Percentiles rank a stretch among this genome's conserved stretches.
phyloP scores from a whole-genome alignment of 2,888 invertebrate genomes.

The Caenorhabditis sp. region DNA sequence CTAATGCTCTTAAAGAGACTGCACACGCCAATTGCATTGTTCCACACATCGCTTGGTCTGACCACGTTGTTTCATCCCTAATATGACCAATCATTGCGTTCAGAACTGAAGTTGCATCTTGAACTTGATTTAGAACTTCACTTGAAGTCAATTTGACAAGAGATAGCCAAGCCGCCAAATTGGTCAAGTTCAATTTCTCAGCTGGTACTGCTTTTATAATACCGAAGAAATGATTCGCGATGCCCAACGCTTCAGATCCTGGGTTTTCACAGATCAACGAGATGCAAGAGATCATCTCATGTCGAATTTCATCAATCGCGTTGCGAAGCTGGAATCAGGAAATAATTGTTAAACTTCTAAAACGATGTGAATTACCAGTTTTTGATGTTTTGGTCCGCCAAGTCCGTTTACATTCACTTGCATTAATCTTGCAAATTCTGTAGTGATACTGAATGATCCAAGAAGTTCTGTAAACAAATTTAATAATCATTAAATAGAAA shows the following conservation, averaged over 20 bases:
- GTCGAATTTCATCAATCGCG: constrained; percentile 43
- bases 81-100: constrained; percentile 44
- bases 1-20: constrained; percentile 36
- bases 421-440: constrained; percentile 47
- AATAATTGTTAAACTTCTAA: too few relatives aligned
- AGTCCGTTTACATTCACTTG: constrained; percentile 54
- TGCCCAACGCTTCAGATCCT: constrained; percentile 16
- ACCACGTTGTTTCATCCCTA: constrained; percentile 48
- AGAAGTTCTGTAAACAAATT: constrained; percentile 37
- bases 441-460: constrained; percentile 38
- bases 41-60: constrained; percentile 50
- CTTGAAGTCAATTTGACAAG: constrained; percentile 42
- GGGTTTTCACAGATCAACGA: constrained; percentile 36
- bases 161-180: constrained; percentile 40
- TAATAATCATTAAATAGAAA: neutral
- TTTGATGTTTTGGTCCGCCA: constrained; percentile 55
- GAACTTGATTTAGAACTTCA: constrained; percentile 41
- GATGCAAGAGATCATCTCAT: constrained; percentile 21
- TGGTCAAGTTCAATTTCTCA: constrained; percentile 33
- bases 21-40: constrained; percentile 49
- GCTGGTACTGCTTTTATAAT: constrained; percentile 39
- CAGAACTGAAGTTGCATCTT: constrained; percentile 29
- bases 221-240: constrained; percentile 35
- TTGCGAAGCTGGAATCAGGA: constrained; percentile 28
- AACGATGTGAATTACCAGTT: constrained; percentile 22